Conservation (phyloP, 2,797 vertebrate species). For the Nothura maculosa region DNA sequence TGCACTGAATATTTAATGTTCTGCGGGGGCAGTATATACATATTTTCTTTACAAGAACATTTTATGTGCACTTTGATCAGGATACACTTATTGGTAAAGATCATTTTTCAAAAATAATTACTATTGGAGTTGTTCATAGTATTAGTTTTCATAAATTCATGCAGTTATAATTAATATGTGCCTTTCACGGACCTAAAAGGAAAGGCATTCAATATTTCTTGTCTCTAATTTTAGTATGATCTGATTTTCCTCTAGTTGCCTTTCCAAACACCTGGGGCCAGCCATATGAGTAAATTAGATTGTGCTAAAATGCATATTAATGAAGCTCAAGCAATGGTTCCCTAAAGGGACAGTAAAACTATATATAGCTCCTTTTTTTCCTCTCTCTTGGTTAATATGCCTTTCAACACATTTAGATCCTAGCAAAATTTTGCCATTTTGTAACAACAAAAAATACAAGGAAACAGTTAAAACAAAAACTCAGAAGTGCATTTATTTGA, state of each 20-base stretch:
- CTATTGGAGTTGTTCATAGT: conserved; percentile 35
- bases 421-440: conserved; percentile 18
- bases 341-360: conserved; percentile 73
- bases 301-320: conserved; percentile 82
- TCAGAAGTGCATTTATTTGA: background rate
- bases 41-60: conserved; percentile 25
- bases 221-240: conserved; percentile 78
- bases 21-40: background rate
- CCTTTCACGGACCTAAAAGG: conserved; percentile 76
- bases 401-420: conserved; percentile 62
- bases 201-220: conserved; percentile 72
- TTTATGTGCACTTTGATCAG: conserved; percentile 30
- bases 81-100: conserved; percentile 39
- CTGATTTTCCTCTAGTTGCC: conserved; percentile 77
- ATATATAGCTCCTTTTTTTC: conserved; percentile 57
- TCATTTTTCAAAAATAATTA: conserved; percentile 68
- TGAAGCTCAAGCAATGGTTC: conserved; percentile 75
- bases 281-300: conserved; percentile 80
- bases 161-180: conserved; percentile 75
- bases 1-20: background rate
- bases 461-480: background rate
- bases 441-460: background rate
- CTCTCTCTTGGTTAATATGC: conserved; percentile 49
- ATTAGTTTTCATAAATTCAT: conserved; percentile 72
- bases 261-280: conserved; percentile 80